phyloP scores from a whole-genome alignment of 2,113 vertebrate genomes.

The Apteryx owenii region DNA sequence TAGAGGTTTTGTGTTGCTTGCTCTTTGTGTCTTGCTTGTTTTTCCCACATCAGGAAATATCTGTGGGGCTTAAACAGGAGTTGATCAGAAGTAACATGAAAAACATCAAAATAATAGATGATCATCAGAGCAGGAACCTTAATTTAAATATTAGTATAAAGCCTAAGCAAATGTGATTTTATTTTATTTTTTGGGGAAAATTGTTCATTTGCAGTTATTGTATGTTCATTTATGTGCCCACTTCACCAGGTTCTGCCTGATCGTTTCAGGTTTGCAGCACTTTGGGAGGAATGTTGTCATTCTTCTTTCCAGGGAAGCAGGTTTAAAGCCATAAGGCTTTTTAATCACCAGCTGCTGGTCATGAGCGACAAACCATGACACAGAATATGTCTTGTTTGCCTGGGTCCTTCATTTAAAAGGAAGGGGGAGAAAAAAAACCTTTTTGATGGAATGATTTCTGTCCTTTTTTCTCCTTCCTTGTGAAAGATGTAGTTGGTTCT shows the following conservation, averaged over 20 bases:
- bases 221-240: neutral
- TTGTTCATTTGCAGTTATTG: neutral
- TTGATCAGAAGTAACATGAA: neutral
- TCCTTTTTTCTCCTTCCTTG: neutral
- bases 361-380: conserved; percentile 19
- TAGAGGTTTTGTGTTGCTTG: neutral
- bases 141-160: neutral
- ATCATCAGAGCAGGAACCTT: neutral
- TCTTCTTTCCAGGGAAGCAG: neutral
- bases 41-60: neutral
- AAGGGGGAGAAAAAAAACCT: neutral
- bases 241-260: neutral
- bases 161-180: neutral
- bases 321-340: neutral
- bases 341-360: conserved; percentile 14
- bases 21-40: neutral
- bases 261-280: neutral
- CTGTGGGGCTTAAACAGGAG: neutral
- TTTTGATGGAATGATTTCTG: neutral
- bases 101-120: neutral
- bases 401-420: neutral
- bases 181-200: neutral
- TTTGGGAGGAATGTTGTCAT: fast-evolving
- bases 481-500: neutral
- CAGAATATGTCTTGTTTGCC: neutral